phyloP scores from a whole-genome alignment of 2,113 vertebrate species.

The Pogonocichla stellata region DNA sequence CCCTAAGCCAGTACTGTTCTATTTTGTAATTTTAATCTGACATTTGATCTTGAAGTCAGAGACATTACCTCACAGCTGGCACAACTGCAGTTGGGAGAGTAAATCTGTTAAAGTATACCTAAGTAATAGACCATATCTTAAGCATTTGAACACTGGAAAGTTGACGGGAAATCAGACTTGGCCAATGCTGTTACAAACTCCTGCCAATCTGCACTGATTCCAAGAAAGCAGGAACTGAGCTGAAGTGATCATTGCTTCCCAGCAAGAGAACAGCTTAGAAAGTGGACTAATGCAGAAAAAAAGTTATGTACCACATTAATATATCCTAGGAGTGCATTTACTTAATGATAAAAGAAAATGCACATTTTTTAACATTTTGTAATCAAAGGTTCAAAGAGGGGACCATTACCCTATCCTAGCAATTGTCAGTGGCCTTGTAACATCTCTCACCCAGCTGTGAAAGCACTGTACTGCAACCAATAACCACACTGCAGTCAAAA shows the following conservation, averaged over 20 bases:
- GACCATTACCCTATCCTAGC: background rate
- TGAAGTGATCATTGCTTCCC: background rate
- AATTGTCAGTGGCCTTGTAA: background rate
- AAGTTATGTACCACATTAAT: background rate
- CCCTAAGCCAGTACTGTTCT: background rate
- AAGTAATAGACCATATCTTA: slow-evolving; percentile 61
- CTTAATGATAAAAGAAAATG: background rate
- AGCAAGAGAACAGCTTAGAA: background rate
- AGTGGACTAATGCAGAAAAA: slow-evolving; percentile 12
- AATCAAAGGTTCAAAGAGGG: background rate
- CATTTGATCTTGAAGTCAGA: slow-evolving; percentile 60
- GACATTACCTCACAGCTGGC: slow-evolving; percentile 65
- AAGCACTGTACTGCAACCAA: background rate
- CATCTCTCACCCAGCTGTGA: background rate
- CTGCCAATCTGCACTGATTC: slow-evolving; percentile 23
- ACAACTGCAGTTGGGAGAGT: background rate
- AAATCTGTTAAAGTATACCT: slow-evolving; percentile 49
- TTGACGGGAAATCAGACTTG: slow-evolving; percentile 58
- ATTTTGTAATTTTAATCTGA: slow-evolving; percentile 56
- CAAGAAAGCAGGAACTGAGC: slow-evolving; percentile 38
- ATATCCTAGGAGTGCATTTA: background rate
- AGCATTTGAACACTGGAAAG: slow-evolving; percentile 55
- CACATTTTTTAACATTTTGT: background rate
- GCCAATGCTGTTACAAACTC: background rate
- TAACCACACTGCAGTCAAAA: background rate